Percentiles rank a stretch among this genome's conserved stretches.
These are phyloP conservation scores for Parnassius mnemosyne DNA, from an alignment of 2,888 invertebrate species.

Conservation along the genomic window DNA sequence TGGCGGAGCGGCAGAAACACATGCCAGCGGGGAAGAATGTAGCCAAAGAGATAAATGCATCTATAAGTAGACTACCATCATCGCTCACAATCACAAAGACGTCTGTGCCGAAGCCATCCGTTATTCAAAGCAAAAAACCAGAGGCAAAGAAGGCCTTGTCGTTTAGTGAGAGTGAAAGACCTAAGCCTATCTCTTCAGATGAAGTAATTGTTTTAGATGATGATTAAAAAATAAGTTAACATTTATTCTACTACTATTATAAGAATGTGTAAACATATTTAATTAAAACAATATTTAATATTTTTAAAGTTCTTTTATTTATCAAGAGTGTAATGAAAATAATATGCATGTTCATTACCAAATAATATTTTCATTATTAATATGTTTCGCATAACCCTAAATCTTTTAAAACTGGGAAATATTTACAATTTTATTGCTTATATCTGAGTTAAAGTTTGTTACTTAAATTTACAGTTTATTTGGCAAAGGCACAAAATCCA, in stretches of 20 bases:
- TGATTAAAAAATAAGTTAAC: conserved; percentile 43
- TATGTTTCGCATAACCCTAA: not conserved
- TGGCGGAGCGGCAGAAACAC: conserved; percentile 83
- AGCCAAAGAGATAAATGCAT: conserved; percentile 55
- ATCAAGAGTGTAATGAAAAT: not conserved
- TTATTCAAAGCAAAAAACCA: conserved; percentile 46
- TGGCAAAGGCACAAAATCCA: too few species aligned
- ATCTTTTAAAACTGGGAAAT: not conserved
- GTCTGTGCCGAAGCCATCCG: conserved; percentile 43
- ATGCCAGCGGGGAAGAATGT: conserved; percentile 48
- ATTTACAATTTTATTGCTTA: conserved; percentile 17
- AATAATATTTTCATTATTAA: conserved; percentile 1
- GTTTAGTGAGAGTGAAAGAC: conserved; percentile 48
- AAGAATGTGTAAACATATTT: not conserved
- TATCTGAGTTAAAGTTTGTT: not conserved
- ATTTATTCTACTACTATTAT: not conserved
- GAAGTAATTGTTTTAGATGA: conserved; percentile 74
- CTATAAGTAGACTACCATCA: conserved; percentile 72
- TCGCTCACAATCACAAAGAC: conserved; percentile 77
- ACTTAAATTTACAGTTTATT: too few species aligned
- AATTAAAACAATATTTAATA: not conserved
- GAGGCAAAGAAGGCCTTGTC: conserved; percentile 58
- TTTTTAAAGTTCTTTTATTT: not conserved
- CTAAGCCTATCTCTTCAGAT: conserved; percentile 60
- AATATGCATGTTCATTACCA: not conserved